phyloP scores from a whole-genome alignment of 2,113 vertebrate species.

The Macrotus californicus region DNA sequence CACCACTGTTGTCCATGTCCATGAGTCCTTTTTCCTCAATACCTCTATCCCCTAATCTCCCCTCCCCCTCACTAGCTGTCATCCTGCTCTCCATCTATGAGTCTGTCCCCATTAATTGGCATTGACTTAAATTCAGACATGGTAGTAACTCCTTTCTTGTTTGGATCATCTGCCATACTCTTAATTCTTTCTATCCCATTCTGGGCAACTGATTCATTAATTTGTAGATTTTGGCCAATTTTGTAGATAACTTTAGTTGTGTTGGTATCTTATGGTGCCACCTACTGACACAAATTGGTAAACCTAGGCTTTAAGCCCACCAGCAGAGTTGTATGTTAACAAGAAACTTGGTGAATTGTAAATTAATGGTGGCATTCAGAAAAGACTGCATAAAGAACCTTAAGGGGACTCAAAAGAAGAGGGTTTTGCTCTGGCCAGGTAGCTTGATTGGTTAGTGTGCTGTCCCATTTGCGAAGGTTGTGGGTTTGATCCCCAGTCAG shows the following conservation, averaged over 20 bases:
- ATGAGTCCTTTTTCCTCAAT: no score
- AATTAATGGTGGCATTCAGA: not conserved
- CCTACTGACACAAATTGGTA: constrained; percentile 53
- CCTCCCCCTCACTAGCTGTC: no score
- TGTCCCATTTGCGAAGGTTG: no score
- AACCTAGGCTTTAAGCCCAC: not conserved
- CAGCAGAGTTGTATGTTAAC: not conserved
- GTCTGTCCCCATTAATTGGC: not conserved
- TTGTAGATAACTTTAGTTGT: not conserved
- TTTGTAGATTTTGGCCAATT: not conserved
- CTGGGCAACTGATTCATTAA: not conserved
- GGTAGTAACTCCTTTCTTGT: not conserved
- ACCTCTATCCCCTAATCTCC: no score
- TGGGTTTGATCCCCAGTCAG: no score
- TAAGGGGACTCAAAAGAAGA: not conserved
- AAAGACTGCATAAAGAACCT: not conserved
- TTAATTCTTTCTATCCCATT: not conserved
- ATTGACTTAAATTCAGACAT: not conserved
- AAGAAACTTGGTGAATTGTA: not conserved
- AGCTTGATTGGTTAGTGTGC: no score
- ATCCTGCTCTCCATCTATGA: no score
- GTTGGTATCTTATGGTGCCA: constrained; percentile 37
- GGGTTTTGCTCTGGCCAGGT: no score
- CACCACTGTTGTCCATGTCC: no score
- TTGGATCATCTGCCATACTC: not conserved